These are phyloP conservation scores for Leptobrachium leishanense DNA, from an alignment of 2,113 vertebrate species.

Conservation along the genomic window DNA sequence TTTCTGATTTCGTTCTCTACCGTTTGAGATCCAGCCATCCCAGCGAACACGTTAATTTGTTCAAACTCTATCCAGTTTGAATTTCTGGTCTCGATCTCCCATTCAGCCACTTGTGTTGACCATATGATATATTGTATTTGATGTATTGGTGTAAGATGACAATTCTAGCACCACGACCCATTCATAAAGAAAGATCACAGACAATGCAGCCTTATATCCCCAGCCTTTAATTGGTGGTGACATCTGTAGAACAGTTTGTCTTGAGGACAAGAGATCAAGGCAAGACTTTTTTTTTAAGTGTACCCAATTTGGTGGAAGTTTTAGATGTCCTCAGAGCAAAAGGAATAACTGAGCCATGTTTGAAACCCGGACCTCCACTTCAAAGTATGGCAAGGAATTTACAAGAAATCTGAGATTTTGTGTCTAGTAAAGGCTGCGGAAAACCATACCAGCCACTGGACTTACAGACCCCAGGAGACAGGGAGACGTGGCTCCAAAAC, in stretches of 20 bases:
- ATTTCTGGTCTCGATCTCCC: too few relatives aligned
- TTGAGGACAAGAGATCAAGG: neutral
- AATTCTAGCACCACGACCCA: neutral
- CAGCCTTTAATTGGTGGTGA: neutral
- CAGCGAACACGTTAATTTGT: too few relatives aligned
- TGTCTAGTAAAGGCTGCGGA: neutral
- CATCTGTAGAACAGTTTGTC: slow-evolving; percentile 20
- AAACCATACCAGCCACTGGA: too few relatives aligned
- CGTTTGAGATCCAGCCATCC: too few relatives aligned
- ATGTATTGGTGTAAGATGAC: too few relatives aligned
- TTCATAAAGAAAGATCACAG: neutral
- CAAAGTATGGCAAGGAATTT: slow-evolving; percentile 31
- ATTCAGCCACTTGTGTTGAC: too few relatives aligned
- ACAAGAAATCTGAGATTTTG: slow-evolving; percentile 23
- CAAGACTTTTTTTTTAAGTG: neutral
- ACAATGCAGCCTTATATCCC: neutral
- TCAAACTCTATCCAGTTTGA: too few relatives aligned
- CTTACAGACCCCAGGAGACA: too few relatives aligned
- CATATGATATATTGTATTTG: too few relatives aligned
- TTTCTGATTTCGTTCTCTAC: too few relatives aligned
- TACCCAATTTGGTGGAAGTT: neutral
- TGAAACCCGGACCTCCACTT: slow-evolving; percentile 1
- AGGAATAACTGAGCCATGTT: neutral
- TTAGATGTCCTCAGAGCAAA: slow-evolving; percentile 1
- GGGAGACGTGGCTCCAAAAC: too few relatives aligned